Evolutionary conservation across 2,888 invertebrate species (phyloP), one percentile per base, ranked within the genome.

Genomic region (Aquatica leii): DNA sequence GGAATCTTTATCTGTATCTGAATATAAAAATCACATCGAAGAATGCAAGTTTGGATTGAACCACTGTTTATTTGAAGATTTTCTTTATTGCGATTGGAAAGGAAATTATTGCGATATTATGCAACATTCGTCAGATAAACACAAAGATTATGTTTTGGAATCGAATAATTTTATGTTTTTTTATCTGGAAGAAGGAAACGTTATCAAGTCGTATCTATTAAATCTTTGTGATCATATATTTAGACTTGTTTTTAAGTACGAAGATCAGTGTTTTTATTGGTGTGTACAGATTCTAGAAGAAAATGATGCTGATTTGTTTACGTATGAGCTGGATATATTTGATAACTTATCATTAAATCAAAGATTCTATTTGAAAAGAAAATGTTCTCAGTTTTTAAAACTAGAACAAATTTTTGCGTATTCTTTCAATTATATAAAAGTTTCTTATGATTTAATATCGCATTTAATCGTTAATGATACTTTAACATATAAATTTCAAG

Each of bases 251-350:
- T 77, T 72, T 65, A 35, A 54, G n/a, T 75, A 71, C 64, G 51
- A 59, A 0, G 24, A 67, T 4, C 14, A 69, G 24, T 21, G 49
- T 15, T 75, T 76, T 63, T 61, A 64, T 46, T 78, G 76, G 74
- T 59, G 71, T 8, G 62, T 77, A 50, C 78, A 80, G 57, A 63
- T 76, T 2, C 59, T 78, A 8, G 77, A 77, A 2, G 69, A 65
- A 2, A 74, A 74, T 31, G 71, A 77, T 18, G 61, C 69, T 55
- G 35, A 37, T 2, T 68, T 71, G 11, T 78, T 73, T 52, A 70
- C 69, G 56, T 78, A 74, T 60, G 78, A 77, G 63, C 59, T 79
- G 5, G 78, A 78, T 66, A 68, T 79, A 17, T 14, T 34, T n/a
- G 57, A 57, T 11, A 48, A 57, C n/a, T 41, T 2, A 15, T 12